These are phyloP conservation scores for Vicugna pacos DNA, from an alignment of 2,113 vertebrate genomes.

Conservation along the genomic window DNA sequence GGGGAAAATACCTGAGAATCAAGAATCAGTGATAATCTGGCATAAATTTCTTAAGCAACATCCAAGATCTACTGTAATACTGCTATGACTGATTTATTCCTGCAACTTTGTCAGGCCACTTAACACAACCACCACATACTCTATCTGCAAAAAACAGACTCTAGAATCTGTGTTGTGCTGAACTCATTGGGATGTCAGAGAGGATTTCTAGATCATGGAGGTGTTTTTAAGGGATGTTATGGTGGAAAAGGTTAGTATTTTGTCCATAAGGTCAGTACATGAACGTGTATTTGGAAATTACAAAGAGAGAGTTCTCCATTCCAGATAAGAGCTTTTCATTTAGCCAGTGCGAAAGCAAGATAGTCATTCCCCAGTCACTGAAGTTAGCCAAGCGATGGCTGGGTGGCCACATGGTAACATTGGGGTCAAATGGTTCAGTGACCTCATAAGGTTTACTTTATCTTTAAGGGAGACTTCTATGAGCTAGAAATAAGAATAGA, in stretches of 20 bases:
- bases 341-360: background rate
- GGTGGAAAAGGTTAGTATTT: background rate
- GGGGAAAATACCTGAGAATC: background rate
- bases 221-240: no score
- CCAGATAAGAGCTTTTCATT: background rate
- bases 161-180: background rate
- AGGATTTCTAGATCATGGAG: background rate
- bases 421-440: background rate
- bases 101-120: background rate
- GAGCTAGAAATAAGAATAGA: background rate
- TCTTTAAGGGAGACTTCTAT: background rate
- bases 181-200: background rate
- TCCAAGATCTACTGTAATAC: background rate
- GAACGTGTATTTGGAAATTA: background rate
- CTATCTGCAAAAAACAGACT: background rate
- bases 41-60: background rate
- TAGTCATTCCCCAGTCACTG: background rate
- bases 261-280: background rate
- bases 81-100: background rate
- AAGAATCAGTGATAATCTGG: background rate
- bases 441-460: background rate
- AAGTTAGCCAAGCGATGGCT: background rate
- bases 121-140: background rate
- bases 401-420: fast-evolving
- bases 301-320: background rate